phyloP scores from a whole-genome alignment of 2,888 invertebrate species.

The Ennomos quercinarius region DNA sequence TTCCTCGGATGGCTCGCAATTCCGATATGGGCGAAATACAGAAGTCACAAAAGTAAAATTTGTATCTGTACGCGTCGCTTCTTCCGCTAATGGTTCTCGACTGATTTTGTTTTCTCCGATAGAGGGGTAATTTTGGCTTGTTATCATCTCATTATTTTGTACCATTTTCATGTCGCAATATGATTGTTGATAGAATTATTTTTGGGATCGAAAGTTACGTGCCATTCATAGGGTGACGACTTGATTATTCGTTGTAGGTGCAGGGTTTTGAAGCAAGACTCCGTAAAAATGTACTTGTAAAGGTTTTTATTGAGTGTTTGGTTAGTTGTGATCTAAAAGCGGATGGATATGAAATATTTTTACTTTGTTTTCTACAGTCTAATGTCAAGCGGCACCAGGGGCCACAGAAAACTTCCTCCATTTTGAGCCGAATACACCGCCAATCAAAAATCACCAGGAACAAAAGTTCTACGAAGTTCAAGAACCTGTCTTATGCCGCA shows the following conservation, averaged over 20 bases:
- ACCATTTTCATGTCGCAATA: slow-evolving; percentile 58
- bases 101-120: slow-evolving; percentile 57
- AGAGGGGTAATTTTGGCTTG: slow-evolving; percentile 64
- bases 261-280: no score
- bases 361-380: no score
- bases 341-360: no score
- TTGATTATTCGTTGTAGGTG: neutral
- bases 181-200: slow-evolving; percentile 42
- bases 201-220: slow-evolving; percentile 21
- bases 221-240: slow-evolving; percentile 25
- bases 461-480: no score
- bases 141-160: slow-evolving; percentile 58
- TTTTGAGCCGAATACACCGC: no score
- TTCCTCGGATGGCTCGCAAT: slow-evolving; percentile 62
- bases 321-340: no score
- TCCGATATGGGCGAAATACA: slow-evolving; percentile 69
- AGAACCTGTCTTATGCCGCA: no score
- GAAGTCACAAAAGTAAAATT: slow-evolving; percentile 65
- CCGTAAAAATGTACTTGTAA: no score
- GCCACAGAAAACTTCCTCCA: no score
- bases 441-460: no score
- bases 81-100: slow-evolving; percentile 67
- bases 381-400: no score
- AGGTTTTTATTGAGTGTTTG: no score
- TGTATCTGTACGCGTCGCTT: slow-evolving; percentile 66